Base-by-base conservation (phyloP, 2,113 vertebrate genomes). In the Clarias macrocephalus region DNA sequence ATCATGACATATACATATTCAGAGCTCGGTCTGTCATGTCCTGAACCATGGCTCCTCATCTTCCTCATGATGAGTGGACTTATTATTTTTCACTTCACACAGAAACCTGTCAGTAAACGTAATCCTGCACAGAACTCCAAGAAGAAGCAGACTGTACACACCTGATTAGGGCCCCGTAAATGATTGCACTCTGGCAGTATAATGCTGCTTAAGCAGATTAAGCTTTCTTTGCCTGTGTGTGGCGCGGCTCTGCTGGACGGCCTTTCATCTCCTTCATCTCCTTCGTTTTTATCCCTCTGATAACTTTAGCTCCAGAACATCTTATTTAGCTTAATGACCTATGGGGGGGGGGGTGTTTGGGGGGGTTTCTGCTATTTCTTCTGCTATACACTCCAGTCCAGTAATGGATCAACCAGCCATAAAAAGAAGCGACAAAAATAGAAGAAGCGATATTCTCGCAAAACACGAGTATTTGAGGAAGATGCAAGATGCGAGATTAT, bases 101-200 rank as follows among this genome's bases (percentile, higher is more conserved):
- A 88, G 80, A 91, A 91, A 89, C 90, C 83, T 87, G 81, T 37
- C 85, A 79, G 86, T 89, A 85, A 89, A 88, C 88, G 87, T 82
- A 42, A 72, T 83, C 88, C 79, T 87, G 76, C 42, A 80, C 89
- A 86, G 89, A 37, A 70, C 65, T 86, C 91, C 62, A 89, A 88
- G 93, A 92, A 89, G 84, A 88, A 88, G 83, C 82, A 86, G 82
- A 84, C 90, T 91, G 1, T 89, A 89, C 80, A 91, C 57, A 89
- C 82, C 48, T 85, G 86, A 89, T 89, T 86, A 88, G 89, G 90
- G 83, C 56, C 59, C 87, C 87, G 68, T 73, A 91, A 88, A 89
- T 83, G 79, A 86, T 90, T 89, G 84, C 68, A 77, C 83, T 89
- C 88, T 68, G 80, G 83, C 87, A 84, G 83, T 86, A 89, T 65